These are phyloP conservation scores for Novumbra hubbsi DNA, from an alignment of 2,797 vertebrate species.

Conservation along the genomic window DNA sequence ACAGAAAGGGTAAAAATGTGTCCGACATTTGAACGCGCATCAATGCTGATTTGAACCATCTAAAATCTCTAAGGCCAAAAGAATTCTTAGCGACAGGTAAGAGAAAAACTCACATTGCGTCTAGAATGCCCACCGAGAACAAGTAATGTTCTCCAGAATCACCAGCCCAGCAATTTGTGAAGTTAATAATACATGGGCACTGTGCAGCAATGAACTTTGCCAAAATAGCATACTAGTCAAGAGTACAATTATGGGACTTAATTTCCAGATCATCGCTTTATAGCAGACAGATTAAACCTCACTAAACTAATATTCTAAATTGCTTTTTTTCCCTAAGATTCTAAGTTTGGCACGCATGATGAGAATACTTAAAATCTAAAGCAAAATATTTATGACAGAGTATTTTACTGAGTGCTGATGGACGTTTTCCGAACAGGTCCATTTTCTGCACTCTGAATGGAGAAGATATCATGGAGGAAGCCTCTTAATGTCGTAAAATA, in stretches of 20 bases:
- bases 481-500: constrained; percentile 14
- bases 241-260: constrained; percentile 14
- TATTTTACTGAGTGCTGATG: not conserved
- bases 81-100: not conserved
- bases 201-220: constrained; percentile 15
- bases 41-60: not conserved
- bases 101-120: not conserved
- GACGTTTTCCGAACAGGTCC: not conserved
- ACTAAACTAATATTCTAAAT: not conserved
- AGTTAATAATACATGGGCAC: constrained; percentile 28
- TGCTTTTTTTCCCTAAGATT: not conserved
- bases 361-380: not conserved
- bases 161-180: constrained; percentile 13
- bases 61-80: not conserved
- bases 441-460: not conserved
- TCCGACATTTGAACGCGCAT: not conserved
- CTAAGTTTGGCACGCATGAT: not conserved
- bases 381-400: not conserved
- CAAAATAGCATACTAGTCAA: not conserved
- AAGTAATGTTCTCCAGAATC: constrained; percentile 13
- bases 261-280: constrained; percentile 3
- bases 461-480: not conserved
- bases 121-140: constrained; percentile 7
- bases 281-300: not conserved
- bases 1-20: constrained; percentile 15